Conservation (phyloP, 2,888 invertebrate species). For the Tipula confusa region DNA sequence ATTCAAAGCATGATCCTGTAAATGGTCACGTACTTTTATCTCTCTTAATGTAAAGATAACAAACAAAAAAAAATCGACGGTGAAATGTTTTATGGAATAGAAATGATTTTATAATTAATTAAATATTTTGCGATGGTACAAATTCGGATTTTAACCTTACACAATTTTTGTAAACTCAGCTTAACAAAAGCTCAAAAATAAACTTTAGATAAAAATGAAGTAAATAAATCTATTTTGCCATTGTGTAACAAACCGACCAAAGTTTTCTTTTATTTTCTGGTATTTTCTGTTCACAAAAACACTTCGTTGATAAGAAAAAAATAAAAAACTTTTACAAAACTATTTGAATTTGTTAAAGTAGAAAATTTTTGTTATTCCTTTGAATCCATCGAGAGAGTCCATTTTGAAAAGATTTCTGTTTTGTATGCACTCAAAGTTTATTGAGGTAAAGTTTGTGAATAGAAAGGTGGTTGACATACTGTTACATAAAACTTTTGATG, state of each 20-base stretch:
- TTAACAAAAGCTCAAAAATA: not conserved
- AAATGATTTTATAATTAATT: not conserved
- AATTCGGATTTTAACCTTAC: not conserved
- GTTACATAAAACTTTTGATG: no score
- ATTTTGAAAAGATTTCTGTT: no score
- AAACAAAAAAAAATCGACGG: not conserved
- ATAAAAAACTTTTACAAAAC: not conserved
- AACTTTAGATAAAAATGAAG: not conserved
- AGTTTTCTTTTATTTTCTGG: not conserved
- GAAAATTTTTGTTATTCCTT: not conserved
- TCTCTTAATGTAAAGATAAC: not conserved
- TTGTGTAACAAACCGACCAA: not conserved
- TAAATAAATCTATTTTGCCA: not conserved
- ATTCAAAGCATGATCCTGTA: not conserved
- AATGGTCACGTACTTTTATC: not conserved
- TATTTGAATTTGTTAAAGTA: not conserved
- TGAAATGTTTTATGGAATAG: not conserved
- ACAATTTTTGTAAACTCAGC: not conserved
- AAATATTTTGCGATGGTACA: not conserved
- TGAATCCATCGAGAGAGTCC: no score
- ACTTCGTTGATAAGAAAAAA: not conserved
- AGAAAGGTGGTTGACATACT: no score
- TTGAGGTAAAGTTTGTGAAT: no score
- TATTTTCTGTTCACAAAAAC: not conserved
- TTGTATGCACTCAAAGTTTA: no score